Base-by-base conservation (phyloP, 2,113 vertebrate species). In the Myotis yumanensis region DNA sequence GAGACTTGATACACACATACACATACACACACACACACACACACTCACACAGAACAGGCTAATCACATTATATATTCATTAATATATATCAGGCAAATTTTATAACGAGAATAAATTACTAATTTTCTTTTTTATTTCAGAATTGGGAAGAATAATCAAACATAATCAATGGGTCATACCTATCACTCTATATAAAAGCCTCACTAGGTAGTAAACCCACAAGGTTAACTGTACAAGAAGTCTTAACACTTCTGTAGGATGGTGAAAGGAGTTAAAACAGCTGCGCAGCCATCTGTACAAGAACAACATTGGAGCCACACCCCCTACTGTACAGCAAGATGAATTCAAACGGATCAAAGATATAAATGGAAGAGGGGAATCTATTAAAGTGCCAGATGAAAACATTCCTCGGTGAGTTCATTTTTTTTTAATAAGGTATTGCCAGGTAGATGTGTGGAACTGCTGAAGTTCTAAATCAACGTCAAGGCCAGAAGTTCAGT, bases 171-270 rank as follows among this genome's bases (percentile, higher is more conserved):
- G 76, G 86, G 35, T 93, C 54, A 66, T 71, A 59, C 90, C 91
- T 97, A 96, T 91, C 79, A 28, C 40, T 90, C 66, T 89, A 97
- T 93, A 95, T 95, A 83, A 91, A 80, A 97, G 92, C 86, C 97
- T 96, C 96, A 96, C 88, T 66, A 95, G 97, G 93, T 9, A 95
- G 43, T 84, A 30, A 81, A 88, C 94, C 96, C 95, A 91, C 84
- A 96, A 96, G 90, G 87, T 97, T 92, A 96, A 95, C 85, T 93
- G 71, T 68, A 73, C 96, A 98, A 97, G 97, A 94, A 92, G 89
- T 86, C 93, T 96, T 94, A 80, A 96, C 10, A 76, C 43, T 89
- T 94, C 92, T 91, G 72, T 72, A 90, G 88, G 96, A 96, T 92
- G 66, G 37, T 15, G 37, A 75, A 86, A 10, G 35, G 35, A 57